Conservation (phyloP, 2,888 invertebrate species). For the Lycaena phlaeas region DNA sequence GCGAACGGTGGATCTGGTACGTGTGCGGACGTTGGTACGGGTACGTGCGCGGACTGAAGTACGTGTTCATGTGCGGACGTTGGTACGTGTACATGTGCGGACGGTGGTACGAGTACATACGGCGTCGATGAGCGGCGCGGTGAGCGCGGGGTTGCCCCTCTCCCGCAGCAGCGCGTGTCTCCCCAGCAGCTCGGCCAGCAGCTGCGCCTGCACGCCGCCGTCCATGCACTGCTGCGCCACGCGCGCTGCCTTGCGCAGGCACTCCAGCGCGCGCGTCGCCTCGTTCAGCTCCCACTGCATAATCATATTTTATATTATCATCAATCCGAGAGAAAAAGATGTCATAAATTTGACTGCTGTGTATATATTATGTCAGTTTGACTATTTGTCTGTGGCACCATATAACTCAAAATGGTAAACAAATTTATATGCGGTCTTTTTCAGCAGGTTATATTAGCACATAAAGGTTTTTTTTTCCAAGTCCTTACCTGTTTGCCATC, state of each 20-base stretch:
- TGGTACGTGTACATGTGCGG: neutral
- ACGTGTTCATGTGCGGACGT: too few species aligned
- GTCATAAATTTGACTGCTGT: too few species aligned
- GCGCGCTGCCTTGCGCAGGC: constrained; percentile 94
- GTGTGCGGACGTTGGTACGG: too few species aligned
- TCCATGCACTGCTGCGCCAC: constrained; percentile 99
- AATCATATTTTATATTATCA: neutral
- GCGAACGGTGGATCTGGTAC: too few species aligned
- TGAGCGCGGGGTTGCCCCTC: constrained; percentile 81
- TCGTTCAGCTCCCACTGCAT: constrained; percentile 82
- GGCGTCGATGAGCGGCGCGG: constrained; percentile 70
- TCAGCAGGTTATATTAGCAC: too few species aligned
- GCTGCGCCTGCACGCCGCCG: constrained; percentile 94
- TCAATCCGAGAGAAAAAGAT: too few species aligned
- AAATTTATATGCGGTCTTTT: too few species aligned
- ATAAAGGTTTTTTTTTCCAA: too few species aligned
- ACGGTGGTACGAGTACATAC: constrained; percentile 30
- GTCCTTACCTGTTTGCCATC: constrained; percentile 53
- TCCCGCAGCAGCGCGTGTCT: constrained; percentile 95
- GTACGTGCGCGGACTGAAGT: too few species aligned
- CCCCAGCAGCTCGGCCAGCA: constrained; percentile 95
- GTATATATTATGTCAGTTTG: too few species aligned
- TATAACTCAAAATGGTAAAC: too few species aligned
- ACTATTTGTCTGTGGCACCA: too few species aligned
- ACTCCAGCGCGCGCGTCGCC: constrained; percentile 92